Conservation (phyloP, 1,140 invertebrate genomes). For the Nasonia longicornis region DNA sequence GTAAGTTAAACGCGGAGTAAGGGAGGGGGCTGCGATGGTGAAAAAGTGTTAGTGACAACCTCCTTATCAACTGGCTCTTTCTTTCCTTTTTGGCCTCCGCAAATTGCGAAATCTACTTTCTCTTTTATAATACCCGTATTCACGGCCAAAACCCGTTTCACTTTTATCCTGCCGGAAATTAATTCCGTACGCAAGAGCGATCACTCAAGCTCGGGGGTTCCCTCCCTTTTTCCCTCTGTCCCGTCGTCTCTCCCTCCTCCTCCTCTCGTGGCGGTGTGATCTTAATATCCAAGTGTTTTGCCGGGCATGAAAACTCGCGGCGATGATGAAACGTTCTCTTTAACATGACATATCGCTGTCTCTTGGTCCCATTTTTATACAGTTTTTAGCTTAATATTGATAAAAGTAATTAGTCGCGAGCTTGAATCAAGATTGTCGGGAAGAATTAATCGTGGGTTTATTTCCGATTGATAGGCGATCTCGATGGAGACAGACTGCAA, state of each 20-base stretch:
- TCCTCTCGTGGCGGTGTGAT: neutral
- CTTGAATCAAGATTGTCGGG: neutral
- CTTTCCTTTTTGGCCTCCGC: neutral
- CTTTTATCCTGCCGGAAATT: constrained; percentile 21
- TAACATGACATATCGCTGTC: neutral
- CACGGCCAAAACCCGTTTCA: neutral
- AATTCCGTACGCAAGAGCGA: constrained; percentile 18
- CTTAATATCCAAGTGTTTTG: constrained; percentile 29
- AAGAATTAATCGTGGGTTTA: neutral
- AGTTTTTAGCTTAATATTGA: neutral
- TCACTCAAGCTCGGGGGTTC: neutral
- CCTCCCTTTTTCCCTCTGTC: neutral
- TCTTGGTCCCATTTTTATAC: neutral
- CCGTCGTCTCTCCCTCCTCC: neutral
- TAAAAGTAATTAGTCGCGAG: neutral
- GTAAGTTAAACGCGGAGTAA: neutral
- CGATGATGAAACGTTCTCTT: constrained; percentile 6
- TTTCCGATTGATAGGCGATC: too few relatives aligned
- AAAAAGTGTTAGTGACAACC: constrained; percentile 3
- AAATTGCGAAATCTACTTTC: neutral
- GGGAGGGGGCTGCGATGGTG: neutral
- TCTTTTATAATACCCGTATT: neutral
- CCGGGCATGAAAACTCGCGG: constrained; percentile 10
- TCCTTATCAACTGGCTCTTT: neutral
- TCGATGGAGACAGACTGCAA: too few relatives aligned